These are phyloP conservation scores for Perognathus longimembris DNA, from an alignment of 2,113 vertebrate genomes.

Conservation along the genomic window DNA sequence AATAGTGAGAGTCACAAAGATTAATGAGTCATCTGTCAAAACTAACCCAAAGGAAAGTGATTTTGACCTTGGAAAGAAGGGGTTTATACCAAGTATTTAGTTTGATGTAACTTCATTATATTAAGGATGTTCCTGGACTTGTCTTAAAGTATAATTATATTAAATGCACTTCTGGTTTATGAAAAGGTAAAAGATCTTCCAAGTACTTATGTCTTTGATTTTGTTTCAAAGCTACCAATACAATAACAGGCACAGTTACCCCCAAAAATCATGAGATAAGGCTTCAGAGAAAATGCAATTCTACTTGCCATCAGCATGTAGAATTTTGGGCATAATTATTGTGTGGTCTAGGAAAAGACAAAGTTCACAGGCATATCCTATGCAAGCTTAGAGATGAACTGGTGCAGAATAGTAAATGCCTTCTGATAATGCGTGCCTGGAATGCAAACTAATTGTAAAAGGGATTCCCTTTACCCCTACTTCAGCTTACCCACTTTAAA, in stretches of 20 bases:
- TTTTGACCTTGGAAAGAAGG: background rate
- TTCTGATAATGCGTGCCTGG: too few species aligned
- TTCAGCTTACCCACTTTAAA: background rate
- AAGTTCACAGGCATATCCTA: background rate
- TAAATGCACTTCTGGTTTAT: background rate
- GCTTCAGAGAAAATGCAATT: background rate
- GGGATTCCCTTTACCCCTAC: fast-evolving
- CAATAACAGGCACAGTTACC: background rate
- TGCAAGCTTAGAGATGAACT: background rate
- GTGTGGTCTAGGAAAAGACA: background rate
- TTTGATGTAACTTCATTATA: background rate
- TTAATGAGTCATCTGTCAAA: background rate
- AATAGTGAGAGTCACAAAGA: background rate
- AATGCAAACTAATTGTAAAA: background rate
- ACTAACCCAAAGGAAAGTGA: background rate
- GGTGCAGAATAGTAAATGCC: background rate
- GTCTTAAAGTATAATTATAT: slow-evolving; percentile 8
- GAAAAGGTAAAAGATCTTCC: background rate
- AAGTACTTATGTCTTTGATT: background rate
- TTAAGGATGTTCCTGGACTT: background rate
- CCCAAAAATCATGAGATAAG: background rate
- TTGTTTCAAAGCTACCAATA: background rate
- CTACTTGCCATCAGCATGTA: background rate
- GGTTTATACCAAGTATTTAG: background rate
- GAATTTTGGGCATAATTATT: background rate